These are phyloP conservation scores for Aegithalos caudatus DNA, from an alignment of 2,113 vertebrate genomes.

Conservation along the genomic window DNA sequence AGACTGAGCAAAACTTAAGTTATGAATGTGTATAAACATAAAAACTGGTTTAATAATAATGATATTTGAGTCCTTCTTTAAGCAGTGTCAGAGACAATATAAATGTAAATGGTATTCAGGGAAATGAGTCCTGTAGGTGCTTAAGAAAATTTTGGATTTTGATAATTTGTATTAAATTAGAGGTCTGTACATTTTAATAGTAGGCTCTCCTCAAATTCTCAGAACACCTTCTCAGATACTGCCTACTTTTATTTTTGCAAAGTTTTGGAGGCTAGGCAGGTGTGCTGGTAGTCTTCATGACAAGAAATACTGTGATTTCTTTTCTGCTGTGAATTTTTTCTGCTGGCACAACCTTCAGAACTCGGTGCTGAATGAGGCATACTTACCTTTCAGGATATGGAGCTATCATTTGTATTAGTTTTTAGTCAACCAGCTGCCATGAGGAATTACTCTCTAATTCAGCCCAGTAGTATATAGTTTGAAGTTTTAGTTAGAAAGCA, in stretches of 20 bases:
- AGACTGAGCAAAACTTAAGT: neutral
- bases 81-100: neutral
- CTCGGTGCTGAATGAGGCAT: neutral
- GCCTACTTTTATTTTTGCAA: neutral
- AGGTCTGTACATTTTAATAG: neutral
- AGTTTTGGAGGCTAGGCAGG: neutral
- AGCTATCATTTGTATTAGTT: neutral
- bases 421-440: neutral
- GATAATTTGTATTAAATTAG: neutral
- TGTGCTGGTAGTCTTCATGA: neutral
- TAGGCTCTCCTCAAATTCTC: neutral
- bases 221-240: neutral
- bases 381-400: neutral
- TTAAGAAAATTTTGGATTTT: neutral
- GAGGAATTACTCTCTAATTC: neutral
- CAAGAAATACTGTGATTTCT: no score
- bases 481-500: neutral
- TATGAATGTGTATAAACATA: neutral
- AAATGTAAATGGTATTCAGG: neutral
- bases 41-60: neutral
- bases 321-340: neutral
- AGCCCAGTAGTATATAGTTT: neutral
- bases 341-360: neutral
- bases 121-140: neutral
- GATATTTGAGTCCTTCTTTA: neutral